phyloP scores from a whole-genome alignment of 2,797 vertebrate genomes.

The Avahi laniger region DNA sequence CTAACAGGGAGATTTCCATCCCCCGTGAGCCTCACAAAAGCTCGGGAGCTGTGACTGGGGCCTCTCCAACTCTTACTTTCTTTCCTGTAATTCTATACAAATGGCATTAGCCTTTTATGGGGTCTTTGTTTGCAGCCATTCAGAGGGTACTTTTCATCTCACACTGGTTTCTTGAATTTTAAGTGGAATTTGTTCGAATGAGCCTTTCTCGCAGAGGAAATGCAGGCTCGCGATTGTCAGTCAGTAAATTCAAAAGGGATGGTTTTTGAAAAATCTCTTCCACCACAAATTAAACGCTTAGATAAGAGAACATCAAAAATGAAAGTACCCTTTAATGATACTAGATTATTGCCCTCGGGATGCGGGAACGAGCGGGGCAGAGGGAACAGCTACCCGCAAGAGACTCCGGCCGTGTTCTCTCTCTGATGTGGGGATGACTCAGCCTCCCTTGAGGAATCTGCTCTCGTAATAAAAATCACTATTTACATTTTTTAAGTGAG shows the following conservation, averaged over 20 bases:
- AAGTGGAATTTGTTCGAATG: constrained; percentile 37
- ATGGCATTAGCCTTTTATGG: constrained; percentile 45
- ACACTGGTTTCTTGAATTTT: constrained; percentile 51
- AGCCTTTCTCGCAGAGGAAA: constrained; percentile 1
- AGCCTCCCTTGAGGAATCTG: not conserved
- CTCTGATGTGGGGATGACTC: not conserved
- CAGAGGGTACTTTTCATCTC: constrained; percentile 53
- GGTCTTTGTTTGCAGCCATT: constrained; percentile 32
- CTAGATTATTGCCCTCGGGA: not conserved
- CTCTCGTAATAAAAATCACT: not conserved
- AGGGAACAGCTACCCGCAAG: fast-evolving
- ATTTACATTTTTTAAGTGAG: not conserved
- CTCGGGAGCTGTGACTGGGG: not conserved
- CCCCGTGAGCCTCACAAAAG: not conserved
- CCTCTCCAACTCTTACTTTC: constrained; percentile 48
- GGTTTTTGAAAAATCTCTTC: not conserved
- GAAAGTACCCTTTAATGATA: not conserved
- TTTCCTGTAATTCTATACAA: constrained; percentile 64
- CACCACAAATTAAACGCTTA: constrained; percentile 54
- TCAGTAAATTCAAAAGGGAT: not conserved
- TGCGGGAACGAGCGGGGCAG: not conserved
- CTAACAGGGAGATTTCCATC: not conserved
- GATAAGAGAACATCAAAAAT: constrained; percentile 23
- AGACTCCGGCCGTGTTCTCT: not conserved
- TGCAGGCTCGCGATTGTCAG: not conserved